Evolutionary conservation across 1,140 invertebrate genomes (phyloP).

Genomic region (Dendroctonus ponderosae): DNA sequence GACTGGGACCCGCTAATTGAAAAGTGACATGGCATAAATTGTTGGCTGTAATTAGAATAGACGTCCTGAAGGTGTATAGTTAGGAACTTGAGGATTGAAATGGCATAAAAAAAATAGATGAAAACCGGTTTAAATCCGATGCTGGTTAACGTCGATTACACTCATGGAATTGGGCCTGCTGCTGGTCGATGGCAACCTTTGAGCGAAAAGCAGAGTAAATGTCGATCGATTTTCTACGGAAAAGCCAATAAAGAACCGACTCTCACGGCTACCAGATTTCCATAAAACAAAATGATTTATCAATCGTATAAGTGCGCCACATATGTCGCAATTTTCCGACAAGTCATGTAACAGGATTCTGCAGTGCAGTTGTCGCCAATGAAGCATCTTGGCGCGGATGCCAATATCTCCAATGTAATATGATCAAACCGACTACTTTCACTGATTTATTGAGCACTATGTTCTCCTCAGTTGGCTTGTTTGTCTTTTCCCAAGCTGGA

Average conservation of each 20-base stretch:
- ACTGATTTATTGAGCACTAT: conserved; percentile 15
- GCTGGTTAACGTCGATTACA: too few relatives aligned
- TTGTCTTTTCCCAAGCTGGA: too few relatives aligned
- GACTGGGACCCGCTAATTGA: conserved; percentile 19
- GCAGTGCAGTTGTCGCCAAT: conserved; percentile 25
- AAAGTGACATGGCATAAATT: conserved; percentile 22
- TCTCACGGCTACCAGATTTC: conserved; percentile 1
- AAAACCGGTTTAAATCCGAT: too few relatives aligned
- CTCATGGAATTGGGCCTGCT: too few relatives aligned
- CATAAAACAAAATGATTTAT: conserved; percentile 26
- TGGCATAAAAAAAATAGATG: too few relatives aligned
- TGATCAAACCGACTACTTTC: conserved; percentile 2
- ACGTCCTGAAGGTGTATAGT: neutral
- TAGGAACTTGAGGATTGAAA: too few relatives aligned
- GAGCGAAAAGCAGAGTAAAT: too few relatives aligned
- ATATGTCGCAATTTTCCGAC: conserved; percentile 22
- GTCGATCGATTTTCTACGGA: too few relatives aligned
- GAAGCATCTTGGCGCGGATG: conserved; percentile 23
- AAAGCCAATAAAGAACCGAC: too few relatives aligned
- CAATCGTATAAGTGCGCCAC: conserved; percentile 11
- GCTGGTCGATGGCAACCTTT: too few relatives aligned
- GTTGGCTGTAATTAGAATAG: conserved; percentile 1
- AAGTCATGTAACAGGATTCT: conserved; percentile 26
- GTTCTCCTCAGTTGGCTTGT: too few relatives aligned
- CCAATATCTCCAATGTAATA: conserved; percentile 25